Base-by-base conservation (phyloP, 2,888 invertebrate genomes). In the Willowsia nigromaculata region DNA sequence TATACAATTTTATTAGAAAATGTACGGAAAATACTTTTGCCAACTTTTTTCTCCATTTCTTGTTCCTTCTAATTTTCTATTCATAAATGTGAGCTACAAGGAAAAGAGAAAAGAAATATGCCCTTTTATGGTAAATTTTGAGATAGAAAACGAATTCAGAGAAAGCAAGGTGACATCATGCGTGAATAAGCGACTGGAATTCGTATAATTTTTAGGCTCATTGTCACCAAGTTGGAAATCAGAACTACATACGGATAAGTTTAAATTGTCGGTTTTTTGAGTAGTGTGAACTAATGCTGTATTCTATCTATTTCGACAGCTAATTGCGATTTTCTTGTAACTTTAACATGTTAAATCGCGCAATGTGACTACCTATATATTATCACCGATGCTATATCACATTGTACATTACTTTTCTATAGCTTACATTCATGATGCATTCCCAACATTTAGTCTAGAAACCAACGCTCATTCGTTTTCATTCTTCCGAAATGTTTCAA, bases 11-110 rank as follows among this genome's bases (percentile, higher is more conserved):
- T 50, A 50, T 50, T 50, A 50, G 50, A 50, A 50, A 3, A 50
- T 50, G 50, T 50, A 50, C 53, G 80, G 56, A n/a, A 37, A 65
- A 30, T 27, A 65, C 27, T 40, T n/a, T 71, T 33, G 22, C 80
- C 56, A 53, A 53, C 80, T 56, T 56, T 80, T 56, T 80, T 11
- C n/a, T n/a, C n/a, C n/a, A n/a, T n/a, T n/a, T 43, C 59, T 59
- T 53, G 22, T 7, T 11, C 25, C 18, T 18, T 18, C 65, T 47
- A 65, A 83, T 83, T 81, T 40, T 22, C 81, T 62, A 81, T 81
- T 81, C 83, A 83, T 68, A 83, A 83, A 50, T 81, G 59, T 37
- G 37, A 27, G 56, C 11, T 59, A 18, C 7, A 13, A 25, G 22
- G 59, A 59, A 59, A 59, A 18, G 22, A 53, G 27, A 59, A 5